Conservation (phyloP, 1,140 invertebrate species). For the Fopius arisanus region DNA sequence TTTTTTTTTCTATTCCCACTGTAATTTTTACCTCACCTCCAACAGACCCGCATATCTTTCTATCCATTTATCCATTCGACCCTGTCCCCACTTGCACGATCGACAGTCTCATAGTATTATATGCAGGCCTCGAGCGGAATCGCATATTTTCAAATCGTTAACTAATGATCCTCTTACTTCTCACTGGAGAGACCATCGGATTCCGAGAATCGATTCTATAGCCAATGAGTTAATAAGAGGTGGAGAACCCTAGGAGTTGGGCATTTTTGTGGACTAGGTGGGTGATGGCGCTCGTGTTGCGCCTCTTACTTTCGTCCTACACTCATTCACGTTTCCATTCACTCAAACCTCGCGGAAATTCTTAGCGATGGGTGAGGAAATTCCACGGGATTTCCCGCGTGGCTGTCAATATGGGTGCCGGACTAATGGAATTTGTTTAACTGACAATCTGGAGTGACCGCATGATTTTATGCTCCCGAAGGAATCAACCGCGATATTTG, state of each 20-base stretch:
- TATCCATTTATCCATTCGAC: constrained; percentile 35
- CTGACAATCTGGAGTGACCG: too few species aligned
- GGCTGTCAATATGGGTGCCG: too few species aligned
- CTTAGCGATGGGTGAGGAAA: too few species aligned
- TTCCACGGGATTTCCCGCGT: too few species aligned
- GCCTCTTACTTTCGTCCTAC: constrained; percentile 51
- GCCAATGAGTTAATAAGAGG: neutral
- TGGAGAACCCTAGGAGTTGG: neutral
- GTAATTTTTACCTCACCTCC: constrained; percentile 16
- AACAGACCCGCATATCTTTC: constrained; percentile 18
- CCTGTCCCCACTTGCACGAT: constrained; percentile 24
- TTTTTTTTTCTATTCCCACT: constrained; percentile 28
- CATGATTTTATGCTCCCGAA: too few species aligned
- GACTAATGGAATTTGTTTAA: too few species aligned
- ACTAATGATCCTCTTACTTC: constrained; percentile 29
- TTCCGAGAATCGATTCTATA: constrained; percentile 22
- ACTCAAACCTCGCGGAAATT: neutral
- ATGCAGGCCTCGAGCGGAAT: constrained; percentile 4
- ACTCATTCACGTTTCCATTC: constrained; percentile 24
- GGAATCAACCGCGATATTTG: too few species aligned
- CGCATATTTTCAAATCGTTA: constrained; percentile 28
- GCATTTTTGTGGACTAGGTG: neutral
- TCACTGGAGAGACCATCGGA: neutral
- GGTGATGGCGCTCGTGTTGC: neutral
- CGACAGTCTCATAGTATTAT: constrained; percentile 13